Base-by-base conservation (phyloP, 2,888 invertebrate genomes). In the Galerucella pusilla region DNA sequence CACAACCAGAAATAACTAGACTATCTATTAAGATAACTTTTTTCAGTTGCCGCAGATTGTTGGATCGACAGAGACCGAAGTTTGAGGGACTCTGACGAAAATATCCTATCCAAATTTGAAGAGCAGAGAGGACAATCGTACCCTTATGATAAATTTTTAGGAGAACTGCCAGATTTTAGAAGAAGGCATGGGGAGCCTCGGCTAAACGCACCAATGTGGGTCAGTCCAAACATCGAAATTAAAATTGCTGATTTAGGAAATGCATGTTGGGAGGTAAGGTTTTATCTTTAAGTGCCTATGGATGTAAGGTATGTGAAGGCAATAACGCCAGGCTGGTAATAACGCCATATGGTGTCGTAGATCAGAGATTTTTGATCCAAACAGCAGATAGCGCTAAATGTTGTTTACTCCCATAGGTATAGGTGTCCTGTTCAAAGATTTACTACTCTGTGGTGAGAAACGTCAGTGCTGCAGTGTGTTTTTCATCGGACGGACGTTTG, bases 191-290 rank as follows among this genome's bases (percentile, higher is more conserved):
- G 80, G 35, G 82, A 84, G 72, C 80, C 82, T 20, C 83, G 80
- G 69, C 78, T 85, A 54, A 85, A 81, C 75, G 83, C 83, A 68
- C 86, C 87, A 35, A 82, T 87, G 80, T 87, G 86, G 83, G 83
- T 87, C 66, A 86, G 85, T 78, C 85, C 87, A 4, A 91, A 92
- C 85, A 90, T 94, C 74, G 90, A 91, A 82, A 93, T 94, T 16
- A 95, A 96, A 89, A 93, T 96, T 79, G 95, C 95, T 73, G 95
- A 96, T 88, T 89, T 96, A 78, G 95, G 96, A 80, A 96, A 96
- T 88, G 94, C 95, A 65, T 96, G 95, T 85, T 96, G 94, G 91
- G 91, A 91, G 85, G 91, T 91, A 86, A 65, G 20, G 60, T 3
- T 59, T 59, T 59, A 28, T 61, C 14, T 61, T 61, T 12, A 61